phyloP scores from a whole-genome alignment of 2,113 vertebrate genomes.

The Thomomys bottae region DNA sequence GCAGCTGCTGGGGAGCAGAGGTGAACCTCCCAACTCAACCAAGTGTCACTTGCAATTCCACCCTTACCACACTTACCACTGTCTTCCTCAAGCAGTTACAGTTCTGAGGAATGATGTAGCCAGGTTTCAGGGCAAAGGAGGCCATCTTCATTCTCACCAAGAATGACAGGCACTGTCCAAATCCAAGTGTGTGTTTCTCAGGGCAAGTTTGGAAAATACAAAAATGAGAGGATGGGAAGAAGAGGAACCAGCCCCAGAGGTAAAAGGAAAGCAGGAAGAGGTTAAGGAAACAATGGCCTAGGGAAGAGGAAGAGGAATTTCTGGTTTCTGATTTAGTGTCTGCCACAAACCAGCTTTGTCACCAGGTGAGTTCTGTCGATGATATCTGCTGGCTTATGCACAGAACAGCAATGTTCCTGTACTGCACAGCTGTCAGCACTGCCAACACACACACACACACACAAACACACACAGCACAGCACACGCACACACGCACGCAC shows the following conservation, averaged over 20 bases:
- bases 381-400: neutral
- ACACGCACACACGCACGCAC: too few species aligned
- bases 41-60: neutral
- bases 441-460: too few species aligned
- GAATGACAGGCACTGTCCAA: too few species aligned
- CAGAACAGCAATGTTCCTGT: neutral
- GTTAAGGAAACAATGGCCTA: fast-evolving
- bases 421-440: too few species aligned
- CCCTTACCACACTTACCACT: fast-evolving
- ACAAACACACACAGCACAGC: too few species aligned
- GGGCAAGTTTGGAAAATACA: neutral
- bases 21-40: neutral
- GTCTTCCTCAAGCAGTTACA: neutral
- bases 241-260: neutral
- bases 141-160: neutral
- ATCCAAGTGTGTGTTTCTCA: fast-evolving
- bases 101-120: too few species aligned
- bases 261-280: neutral
- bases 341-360: neutral
- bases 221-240: fast-evolving
- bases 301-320: neutral
- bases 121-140: fast-evolving
- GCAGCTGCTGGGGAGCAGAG: too few species aligned
- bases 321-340: neutral
- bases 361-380: fast-evolving